Conservation (phyloP, 1,140 invertebrate genomes). For the Orchesella cincta region DNA sequence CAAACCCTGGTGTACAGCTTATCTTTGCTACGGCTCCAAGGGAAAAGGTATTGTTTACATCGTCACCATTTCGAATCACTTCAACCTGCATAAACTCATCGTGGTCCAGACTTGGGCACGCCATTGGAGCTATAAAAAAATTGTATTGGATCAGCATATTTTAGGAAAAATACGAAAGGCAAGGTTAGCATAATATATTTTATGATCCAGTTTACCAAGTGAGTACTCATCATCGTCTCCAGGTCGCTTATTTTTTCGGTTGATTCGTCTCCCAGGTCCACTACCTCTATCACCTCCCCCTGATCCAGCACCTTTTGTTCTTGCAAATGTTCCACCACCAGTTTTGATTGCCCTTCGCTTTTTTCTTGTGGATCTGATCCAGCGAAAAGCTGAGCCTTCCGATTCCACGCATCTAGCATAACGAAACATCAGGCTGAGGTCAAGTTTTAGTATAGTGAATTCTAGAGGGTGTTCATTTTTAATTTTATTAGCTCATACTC, state of each 20-base stretch:
- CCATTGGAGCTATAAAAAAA: neutral
- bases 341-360: constrained; percentile 43
- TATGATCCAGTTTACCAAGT: constrained; percentile 4
- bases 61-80: constrained; percentile 58
- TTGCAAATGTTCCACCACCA: constrained; percentile 28
- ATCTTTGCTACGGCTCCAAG: constrained; percentile 69
- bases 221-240: constrained; percentile 51
- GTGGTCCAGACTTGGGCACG: constrained; percentile 53
- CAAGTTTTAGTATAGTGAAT: no score
- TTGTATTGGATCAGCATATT: neutral
- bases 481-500: neutral
- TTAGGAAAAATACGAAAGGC: neutral
- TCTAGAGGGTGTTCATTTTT: no score
- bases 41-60: constrained; percentile 53
- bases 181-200: neutral
- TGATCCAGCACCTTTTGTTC: constrained; percentile 47
- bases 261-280: constrained; percentile 54
- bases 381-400: constrained; percentile 4
- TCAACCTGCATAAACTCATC: constrained; percentile 67
- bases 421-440: neutral
- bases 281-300: constrained; percentile 53
- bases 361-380: constrained; percentile 13
- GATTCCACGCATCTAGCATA: constrained; percentile 13
- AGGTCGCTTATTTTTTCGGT: constrained; percentile 58
- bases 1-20: constrained; percentile 73